Evolutionary conservation across 2,113 vertebrate genomes (phyloP).

Genomic region (Lanius ludovicianus): DNA sequence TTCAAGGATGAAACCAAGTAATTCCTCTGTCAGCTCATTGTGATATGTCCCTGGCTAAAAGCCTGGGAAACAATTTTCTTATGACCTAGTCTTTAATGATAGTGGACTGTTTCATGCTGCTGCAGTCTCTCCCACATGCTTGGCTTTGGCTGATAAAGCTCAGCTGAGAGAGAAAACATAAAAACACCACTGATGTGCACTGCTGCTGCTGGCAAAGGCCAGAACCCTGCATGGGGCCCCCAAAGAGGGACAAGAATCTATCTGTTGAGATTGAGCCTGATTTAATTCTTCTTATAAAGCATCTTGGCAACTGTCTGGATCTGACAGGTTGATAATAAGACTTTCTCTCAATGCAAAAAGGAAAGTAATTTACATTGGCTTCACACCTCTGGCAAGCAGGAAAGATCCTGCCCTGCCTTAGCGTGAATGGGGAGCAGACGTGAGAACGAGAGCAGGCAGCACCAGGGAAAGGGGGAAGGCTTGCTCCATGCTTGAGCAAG

Average conservation of each 20-base stretch:
- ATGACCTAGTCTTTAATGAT: neutral
- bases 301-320: constrained; percentile 48
- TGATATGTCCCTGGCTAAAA: constrained; percentile 10
- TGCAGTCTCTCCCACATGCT: neutral
- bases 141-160: constrained; percentile 3
- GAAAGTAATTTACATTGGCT: constrained; percentile 65
- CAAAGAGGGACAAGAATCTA: neutral
- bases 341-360: constrained; percentile 32
- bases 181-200: neutral
- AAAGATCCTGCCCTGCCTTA: neutral
- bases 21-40: neutral
- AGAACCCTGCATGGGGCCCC: neutral
- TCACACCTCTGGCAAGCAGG: constrained; percentile 57
- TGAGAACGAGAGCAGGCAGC: neutral
- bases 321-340: constrained; percentile 64
- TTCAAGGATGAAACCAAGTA: constrained; percentile 6
- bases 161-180: neutral
- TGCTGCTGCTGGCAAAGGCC: constrained; percentile 14
- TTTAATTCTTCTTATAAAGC: constrained; percentile 52
- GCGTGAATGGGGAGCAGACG: neutral
- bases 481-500: neutral
- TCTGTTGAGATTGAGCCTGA: neutral
- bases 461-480: neutral
- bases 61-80: constrained; percentile 32
- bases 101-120: neutral